Percentiles rank a stretch among this genome's conserved stretches.
Conservation (phyloP, 2,113 vertebrate species). For the Heterochromis multidens region DNA sequence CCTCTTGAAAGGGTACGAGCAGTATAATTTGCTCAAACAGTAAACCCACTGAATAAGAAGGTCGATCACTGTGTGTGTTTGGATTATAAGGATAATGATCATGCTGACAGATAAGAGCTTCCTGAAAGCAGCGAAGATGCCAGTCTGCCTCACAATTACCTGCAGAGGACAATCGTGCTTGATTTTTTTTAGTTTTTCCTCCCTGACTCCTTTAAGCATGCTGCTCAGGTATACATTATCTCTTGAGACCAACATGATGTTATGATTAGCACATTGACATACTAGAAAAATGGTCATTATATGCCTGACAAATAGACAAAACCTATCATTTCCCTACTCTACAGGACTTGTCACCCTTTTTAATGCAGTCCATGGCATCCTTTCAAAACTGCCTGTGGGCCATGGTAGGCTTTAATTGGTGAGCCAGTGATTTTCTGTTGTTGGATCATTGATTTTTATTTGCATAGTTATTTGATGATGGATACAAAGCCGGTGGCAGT, state of each 20-base stretch:
- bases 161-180: neutral
- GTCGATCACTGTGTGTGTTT: constrained; percentile 42
- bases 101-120: constrained; percentile 37
- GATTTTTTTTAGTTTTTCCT: neutral
- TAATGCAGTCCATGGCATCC: constrained; percentile 45
- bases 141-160: neutral
- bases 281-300: neutral
- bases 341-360: constrained; percentile 30
- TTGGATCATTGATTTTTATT: constrained; percentile 79
- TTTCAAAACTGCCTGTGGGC: constrained; percentile 34
- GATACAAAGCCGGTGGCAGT: constrained; percentile 67
- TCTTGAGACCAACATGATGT: neutral
- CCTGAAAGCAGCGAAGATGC: constrained; percentile 1
- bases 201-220: neutral
- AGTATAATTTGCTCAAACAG: constrained; percentile 57
- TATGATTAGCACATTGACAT: neutral
- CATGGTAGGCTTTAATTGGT: constrained; percentile 70
- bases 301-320: constrained; percentile 12
- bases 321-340: neutral
- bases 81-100: constrained; percentile 56
- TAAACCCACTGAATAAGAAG: constrained; percentile 40
- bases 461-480: constrained; percentile 79
- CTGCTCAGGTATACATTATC: neutral
- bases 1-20: constrained; percentile 45
- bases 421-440: constrained; percentile 75